phyloP scores from a whole-genome alignment of 2,113 vertebrate species.

The Petromus typicus region DNA sequence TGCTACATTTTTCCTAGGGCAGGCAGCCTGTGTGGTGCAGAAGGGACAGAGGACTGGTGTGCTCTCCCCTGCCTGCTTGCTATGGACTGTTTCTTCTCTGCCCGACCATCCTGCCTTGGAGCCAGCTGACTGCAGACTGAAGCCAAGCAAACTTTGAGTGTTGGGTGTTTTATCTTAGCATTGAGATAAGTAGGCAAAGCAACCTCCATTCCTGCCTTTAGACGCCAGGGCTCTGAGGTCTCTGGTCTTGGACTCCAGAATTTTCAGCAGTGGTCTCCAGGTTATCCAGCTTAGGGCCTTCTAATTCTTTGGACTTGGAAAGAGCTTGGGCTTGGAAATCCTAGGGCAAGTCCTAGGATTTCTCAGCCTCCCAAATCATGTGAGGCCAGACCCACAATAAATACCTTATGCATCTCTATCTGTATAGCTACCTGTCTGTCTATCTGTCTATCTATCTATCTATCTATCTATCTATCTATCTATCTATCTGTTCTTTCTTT shows the following conservation, averaged over 20 bases:
- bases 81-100: neutral
- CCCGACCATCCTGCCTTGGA: neutral
- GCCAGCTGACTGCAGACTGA: neutral
- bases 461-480: too few species aligned
- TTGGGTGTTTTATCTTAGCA: neutral
- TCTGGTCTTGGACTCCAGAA: neutral
- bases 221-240: neutral
- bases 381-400: neutral
- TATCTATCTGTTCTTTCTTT: neutral
- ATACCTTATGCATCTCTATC: neutral
- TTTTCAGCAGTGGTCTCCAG: neutral
- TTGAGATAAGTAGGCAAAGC: neutral
- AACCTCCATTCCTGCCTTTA: neutral
- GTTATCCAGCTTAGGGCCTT: too few species aligned
- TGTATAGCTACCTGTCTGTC: too few species aligned
- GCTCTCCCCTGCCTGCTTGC: neutral
- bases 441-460: too few species aligned
- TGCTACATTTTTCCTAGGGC: neutral
- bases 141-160: neutral
- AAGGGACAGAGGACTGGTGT: neutral
- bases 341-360: neutral
- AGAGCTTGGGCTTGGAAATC: neutral
- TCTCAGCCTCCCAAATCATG: neutral
- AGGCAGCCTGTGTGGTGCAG: neutral
- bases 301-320: neutral